Evolutionary conservation across 2,113 vertebrate genomes (phyloP), one percentile per base, ranked within the genome.

Genomic region (Aldabrachelys gigantea): DNA sequence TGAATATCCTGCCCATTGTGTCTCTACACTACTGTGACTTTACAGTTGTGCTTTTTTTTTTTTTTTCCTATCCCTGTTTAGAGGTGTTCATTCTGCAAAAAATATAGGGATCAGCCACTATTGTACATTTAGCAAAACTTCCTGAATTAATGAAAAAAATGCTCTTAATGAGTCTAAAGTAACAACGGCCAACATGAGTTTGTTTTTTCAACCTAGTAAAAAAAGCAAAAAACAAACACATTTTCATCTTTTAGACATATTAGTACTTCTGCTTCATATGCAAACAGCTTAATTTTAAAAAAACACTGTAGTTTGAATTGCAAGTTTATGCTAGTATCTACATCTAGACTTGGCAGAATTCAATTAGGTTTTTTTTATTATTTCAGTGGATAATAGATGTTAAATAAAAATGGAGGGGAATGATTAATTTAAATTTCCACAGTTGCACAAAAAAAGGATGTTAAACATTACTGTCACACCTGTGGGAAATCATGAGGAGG

Each of bases 251-350:
- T 91, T 44, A 88, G 29, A 93, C 8, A 1, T 2, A 54, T 9
- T 54, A 91, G 59, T 80, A 88, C 22, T 94, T 94, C 62, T 92
- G 76, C 84, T 91, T 90, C 84, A 88, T 52, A 91, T 25, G 86
- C 84, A 93, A 3, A 35, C 14, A 82, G 89, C 53, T 84, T 92
- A 56, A 80, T 84, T 81, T 89, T 91, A 44, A 75, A 91, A 96
- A 84, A 59, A 13, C 9, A 85, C 50, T 13, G 88, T 79, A 89
- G 79, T 3, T 62, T 62, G 57, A 62, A 62, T 62, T 31, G 6
- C 6, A 14, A 31, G 25, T 59, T 59, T 27, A 29, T 27, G 22
- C 24, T 56, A 57, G 29, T 31, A 62, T 29, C 29, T 62, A 31
- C 29, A 62, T 62, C 29, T 62, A 62, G 29, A 62, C 29, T 62